Base-by-base conservation (phyloP, 1,140 invertebrate genomes). In the Phocides pigmalion region DNA sequence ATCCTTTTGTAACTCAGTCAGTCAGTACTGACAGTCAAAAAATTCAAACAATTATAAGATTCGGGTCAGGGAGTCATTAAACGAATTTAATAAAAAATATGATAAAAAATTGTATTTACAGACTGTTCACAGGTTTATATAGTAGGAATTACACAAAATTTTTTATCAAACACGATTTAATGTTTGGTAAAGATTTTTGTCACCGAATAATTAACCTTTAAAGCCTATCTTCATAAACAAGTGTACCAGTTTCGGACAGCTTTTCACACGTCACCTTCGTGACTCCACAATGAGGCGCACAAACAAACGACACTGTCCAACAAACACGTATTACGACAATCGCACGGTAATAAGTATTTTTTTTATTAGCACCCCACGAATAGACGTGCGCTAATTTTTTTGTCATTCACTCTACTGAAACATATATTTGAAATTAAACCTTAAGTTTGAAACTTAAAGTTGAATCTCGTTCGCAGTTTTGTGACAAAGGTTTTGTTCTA, bases 331-430 rank as follows among this genome's bases (percentile, higher is more conserved):
- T 53, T 46, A 46, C 64, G 56, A 59, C 56, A 37, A 59, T 47
- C 28, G 16, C 0, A 0, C 20, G 42, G 16, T 35, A 15, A 68
- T 56, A 66, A 46, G 65, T 68, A 58, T 69, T 66, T 59, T 68
- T 65, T 37, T 50, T 17, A 66, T 76, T 74, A 68, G 2, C 68
- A 44, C 42, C 22, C 42, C 74, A 73, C 74, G 70, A 76, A 73
- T 67, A 64, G 50, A 37, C 25, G 22, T 25, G 46, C 61, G 66
- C 62, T 77, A 70, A 74, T 77, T 74, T 73, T 66, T 37, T 8
- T 64, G 74, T 77, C 56, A 74, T 56, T 66, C 58, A 32, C 12
- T 41, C 47, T 61, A 16, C 17, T 35, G 46, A 66, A 64, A 65
- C 44, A 32, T 0, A 8, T 2, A 12, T 56, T 12, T 41, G 3